Base-by-base conservation (phyloP, 2,797 vertebrate species). In the Chelidonichthys spinosus region DNA sequence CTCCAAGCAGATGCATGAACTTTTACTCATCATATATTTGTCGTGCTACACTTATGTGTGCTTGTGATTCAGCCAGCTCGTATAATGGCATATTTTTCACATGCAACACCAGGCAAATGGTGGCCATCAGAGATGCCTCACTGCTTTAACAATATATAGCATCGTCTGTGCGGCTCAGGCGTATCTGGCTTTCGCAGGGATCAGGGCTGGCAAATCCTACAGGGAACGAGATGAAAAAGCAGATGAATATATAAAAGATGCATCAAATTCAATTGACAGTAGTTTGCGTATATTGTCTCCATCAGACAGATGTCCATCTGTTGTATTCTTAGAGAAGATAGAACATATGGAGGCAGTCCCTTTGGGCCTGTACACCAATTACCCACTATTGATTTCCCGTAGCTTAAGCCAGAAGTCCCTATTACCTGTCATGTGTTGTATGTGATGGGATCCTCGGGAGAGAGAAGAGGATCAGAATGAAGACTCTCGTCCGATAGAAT, bases 341-440 rank as follows among this genome's bases (percentile, higher is more conserved):
- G 47, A 74, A 43, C 55, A 53, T 58, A 59, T 43, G 60, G 13
- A 62, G n/a, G 5, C 42, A 1, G 32, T 66, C 79, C 74, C 75
- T 62, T 59, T 8, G 68, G 82, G 67, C 67, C 72, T 53, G 78
- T 11, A 46, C 76, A 87, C 54, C 52, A 85, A 87, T 89, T 35
- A 79, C 73, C 54, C 36, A 0, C 46, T 73, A 71, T 90, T 77
- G 87, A 92, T 90, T 87, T 79, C 63, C 76, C 72, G 54, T 54
- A 75, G 69, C 61, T 80, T 44, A 72, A 79, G 74, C 70, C 76
- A 69, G 71, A 71, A 68, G 63, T 84, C 73, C 17, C 61, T 49
- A 33, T 79, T 74, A 77, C 75, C 79, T 83, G 86, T 84, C 86
- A 80, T 76, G 67, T 81, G 63, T 69, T 64, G 75, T 74, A 46